Conservation (phyloP, 2,888 invertebrate species). For the Sarcophaga carnaria region DNA sequence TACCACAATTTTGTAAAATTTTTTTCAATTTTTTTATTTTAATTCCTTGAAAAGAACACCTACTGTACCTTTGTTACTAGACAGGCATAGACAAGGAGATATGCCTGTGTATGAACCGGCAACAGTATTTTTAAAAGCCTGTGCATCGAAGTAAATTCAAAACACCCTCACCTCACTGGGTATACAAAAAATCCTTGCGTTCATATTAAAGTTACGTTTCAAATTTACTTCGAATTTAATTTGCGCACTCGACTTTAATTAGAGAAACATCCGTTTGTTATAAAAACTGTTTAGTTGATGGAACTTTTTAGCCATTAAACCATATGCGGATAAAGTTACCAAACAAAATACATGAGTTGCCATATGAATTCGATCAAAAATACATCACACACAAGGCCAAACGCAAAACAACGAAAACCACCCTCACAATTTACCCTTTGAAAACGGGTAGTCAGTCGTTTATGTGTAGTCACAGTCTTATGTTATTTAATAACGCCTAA, state of each 20-base stretch:
- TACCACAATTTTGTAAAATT: too few relatives aligned
- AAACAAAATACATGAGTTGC: background rate
- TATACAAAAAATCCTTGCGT: too few relatives aligned
- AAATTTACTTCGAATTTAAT: background rate
- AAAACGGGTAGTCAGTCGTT: background rate
- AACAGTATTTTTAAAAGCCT: too few relatives aligned
- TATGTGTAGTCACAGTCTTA: background rate
- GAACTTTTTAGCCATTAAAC: slow-evolving; percentile 52
- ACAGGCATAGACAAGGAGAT: too few relatives aligned
- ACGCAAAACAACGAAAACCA: slow-evolving; percentile 47
- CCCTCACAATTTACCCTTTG: slow-evolving; percentile 69
- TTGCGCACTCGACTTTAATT: slow-evolving; percentile 39
- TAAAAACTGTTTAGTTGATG: slow-evolving; percentile 21
- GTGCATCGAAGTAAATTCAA: too few relatives aligned
- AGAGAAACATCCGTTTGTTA: slow-evolving; percentile 39
- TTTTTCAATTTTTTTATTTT: too few relatives aligned
- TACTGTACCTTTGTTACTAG: too few relatives aligned
- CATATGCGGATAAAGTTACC: slow-evolving; percentile 53
- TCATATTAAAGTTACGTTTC: too few relatives aligned
- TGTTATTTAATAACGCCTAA: slow-evolving; percentile 49
- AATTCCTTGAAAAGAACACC: too few relatives aligned
- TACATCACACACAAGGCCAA: slow-evolving; percentile 4
- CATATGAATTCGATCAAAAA: background rate
- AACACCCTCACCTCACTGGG: too few relatives aligned
- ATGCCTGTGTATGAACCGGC: too few relatives aligned